phyloP scores from a whole-genome alignment of 2,113 vertebrate species.

The Lamprotornis superbus region DNA sequence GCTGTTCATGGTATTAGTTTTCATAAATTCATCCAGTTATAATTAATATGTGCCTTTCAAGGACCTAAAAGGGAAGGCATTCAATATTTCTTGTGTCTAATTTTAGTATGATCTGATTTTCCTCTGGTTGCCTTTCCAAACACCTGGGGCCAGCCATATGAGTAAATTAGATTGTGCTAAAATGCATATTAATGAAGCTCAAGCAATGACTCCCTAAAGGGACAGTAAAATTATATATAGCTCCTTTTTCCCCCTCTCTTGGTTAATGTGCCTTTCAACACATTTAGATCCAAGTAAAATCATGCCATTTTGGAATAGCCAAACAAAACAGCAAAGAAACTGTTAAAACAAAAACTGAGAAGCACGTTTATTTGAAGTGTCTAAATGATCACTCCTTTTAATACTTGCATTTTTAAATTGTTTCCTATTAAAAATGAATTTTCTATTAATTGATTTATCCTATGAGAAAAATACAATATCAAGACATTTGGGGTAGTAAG shows the following conservation, averaged over 20 bases:
- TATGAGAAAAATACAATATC: background rate
- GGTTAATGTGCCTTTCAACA: slow-evolving; percentile 50
- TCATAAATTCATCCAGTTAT: slow-evolving; percentile 60
- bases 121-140: slow-evolving; percentile 69
- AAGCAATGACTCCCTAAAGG: slow-evolving; percentile 63
- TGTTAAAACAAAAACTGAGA: background rate
- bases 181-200: slow-evolving; percentile 76
- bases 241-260: background rate
- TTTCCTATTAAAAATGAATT: background rate
- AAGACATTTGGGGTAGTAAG: background rate
- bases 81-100: slow-evolving; percentile 67
- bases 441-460: background rate
- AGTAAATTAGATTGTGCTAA: slow-evolving; percentile 76
- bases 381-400: background rate
- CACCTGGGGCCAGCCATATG: slow-evolving; percentile 70
- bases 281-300: slow-evolving; percentile 33
- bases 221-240: slow-evolving; percentile 65
- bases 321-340: background rate
- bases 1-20: slow-evolving; percentile 24
- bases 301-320: background rate
- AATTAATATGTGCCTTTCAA: slow-evolving; percentile 72
- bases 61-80: slow-evolving; percentile 61
- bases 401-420: background rate
- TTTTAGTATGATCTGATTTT: slow-evolving; percentile 74
- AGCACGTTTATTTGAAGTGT: background rate